phyloP scores from a whole-genome alignment of 2,113 vertebrate genomes.

The Eurypyga helias region DNA sequence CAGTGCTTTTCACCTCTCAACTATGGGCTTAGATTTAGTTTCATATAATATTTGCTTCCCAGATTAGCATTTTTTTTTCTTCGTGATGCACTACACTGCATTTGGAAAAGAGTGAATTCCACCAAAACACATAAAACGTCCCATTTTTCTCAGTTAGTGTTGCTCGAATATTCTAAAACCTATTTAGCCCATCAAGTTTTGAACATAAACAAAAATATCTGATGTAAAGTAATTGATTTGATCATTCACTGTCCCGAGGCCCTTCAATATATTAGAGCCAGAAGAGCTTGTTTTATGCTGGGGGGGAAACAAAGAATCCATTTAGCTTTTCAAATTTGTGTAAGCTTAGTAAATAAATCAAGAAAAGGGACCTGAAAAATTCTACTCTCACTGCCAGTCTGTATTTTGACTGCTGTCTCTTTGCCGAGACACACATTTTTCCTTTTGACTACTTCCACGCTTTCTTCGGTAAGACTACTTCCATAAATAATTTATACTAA shows the following conservation, averaged over 20 bases:
- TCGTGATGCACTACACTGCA: not conserved
- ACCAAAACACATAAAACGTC: not conserved
- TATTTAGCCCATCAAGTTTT: not conserved
- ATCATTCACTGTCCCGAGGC: not conserved
- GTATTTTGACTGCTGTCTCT: not conserved
- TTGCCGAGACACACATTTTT: not conserved
- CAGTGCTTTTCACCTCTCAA: not conserved
- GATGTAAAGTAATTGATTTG: not conserved
- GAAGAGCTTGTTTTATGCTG: not conserved
- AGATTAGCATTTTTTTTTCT: not conserved
- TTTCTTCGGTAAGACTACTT: not conserved
- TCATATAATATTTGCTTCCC: not conserved
- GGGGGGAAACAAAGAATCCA: conserved; percentile 13
- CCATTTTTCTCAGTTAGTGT: not conserved
- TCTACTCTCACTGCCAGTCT: not conserved
- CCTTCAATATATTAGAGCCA: not conserved
- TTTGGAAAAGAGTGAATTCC: not conserved
- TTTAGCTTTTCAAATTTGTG: not conserved
- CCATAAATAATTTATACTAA: not conserved
- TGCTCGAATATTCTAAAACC: not conserved
- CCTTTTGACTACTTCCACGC: not conserved
- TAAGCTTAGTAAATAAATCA: not conserved
- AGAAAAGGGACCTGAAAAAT: not conserved
- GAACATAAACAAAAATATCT: not conserved
- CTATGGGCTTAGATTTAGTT: not conserved